Evolutionary conservation across 2,888 invertebrate species (phyloP), one percentile per base, ranked within the genome.

Genomic region (Heliconius charithonia): DNA sequence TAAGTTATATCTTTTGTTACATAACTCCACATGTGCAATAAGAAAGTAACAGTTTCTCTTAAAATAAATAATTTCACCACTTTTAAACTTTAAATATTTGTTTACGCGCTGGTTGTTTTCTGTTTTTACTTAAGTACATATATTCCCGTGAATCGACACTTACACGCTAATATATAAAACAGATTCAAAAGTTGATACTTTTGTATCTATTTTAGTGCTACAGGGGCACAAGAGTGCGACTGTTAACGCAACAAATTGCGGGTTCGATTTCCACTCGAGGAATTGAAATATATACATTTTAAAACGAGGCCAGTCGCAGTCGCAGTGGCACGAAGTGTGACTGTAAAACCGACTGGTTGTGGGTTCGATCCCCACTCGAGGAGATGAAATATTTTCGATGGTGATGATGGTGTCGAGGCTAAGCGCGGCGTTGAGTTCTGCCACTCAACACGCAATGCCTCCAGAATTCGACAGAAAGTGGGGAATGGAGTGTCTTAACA

Each of bases 41-140:
- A 66, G 71, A 72, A 72, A 77, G 72, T 56, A 72, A 77, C 66
- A 72, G 72, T 77, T 71, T 77, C 72, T 65, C 73, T 41, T 59
- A 59, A 73, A 78, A 78, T 67, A 78, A 72, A 78, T 72, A 73
- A 45, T 78, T 78, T 76, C 76, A 63, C 76, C 69, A 62, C 41
- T 45, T 70, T 41, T 70, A 0, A 13, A 45, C 7, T 41, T 29
- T 59, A 63, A 76, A 76, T 76, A 76, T 76, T 76, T 76, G 70
- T 76, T 70, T 76, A 76, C 63, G 76, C 62, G 62, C 27, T 41
- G 41, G 10, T 75, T 66, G 32, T 62, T 63, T 63, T 66, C 65
- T 65, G 45, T 41, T 63, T 63, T 63, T 63, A 27, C 16, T 63
- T 63, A 29, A 32, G 22, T 63, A 16, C 7, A 27, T 63, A 29